Conservation (phyloP, 2,888 invertebrate genomes). For the Sthenelais limicola region DNA sequence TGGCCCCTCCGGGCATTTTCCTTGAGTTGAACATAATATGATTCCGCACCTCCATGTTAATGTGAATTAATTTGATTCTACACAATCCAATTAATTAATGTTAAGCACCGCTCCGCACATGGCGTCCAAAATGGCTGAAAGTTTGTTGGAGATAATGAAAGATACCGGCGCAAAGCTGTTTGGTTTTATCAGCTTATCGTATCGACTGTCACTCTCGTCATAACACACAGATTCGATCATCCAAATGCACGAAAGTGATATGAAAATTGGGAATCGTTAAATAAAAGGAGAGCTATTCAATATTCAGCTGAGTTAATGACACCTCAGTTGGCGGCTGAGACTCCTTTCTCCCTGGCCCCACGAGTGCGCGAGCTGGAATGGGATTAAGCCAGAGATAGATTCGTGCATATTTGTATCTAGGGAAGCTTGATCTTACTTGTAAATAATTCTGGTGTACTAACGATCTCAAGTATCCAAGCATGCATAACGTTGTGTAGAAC, state of each 20-base stretch:
- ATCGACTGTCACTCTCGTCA: not conserved
- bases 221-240: not conserved
- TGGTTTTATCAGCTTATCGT: conserved; percentile 7
- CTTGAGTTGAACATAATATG: conserved; percentile 21
- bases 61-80: conserved; percentile 27
- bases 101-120: conserved; percentile 35
- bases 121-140: conserved; percentile 18
- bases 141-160: conserved; percentile 27
- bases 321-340: too few species aligned
- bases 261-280: conserved; percentile 2
- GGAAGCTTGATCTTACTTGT: too few species aligned
- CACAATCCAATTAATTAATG: conserved; percentile 39
- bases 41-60: conserved; percentile 9
- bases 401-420: conserved; percentile 16
- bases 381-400: not conserved
- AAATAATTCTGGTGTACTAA: too few species aligned
- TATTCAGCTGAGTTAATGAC: too few species aligned
- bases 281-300: too few species aligned
- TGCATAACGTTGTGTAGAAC: too few species aligned
- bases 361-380: not conserved
- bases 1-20: not conserved
- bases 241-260: conserved; percentile 34
- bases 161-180: conserved; percentile 7
- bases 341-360: too few species aligned
- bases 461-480: too few species aligned